Conservation (phyloP, 92 coral and sea anemone species). For the Hydrozoanthus gracilis region DNA sequence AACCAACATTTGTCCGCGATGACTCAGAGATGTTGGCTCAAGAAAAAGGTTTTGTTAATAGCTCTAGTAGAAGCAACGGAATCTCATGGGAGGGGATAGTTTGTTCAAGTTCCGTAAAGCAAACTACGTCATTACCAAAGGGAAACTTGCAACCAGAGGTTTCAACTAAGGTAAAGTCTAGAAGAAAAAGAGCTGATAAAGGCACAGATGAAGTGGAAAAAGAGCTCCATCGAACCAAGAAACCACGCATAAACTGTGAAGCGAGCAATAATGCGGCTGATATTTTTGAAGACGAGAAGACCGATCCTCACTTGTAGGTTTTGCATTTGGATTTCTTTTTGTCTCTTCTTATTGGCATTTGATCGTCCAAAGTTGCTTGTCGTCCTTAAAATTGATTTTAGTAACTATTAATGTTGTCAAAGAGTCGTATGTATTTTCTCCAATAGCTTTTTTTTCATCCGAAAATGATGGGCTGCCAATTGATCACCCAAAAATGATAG, state of each 20-base stretch:
- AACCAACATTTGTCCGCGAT: neutral
- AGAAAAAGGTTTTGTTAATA: neutral
- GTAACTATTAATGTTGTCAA: neutral
- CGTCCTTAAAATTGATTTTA: neutral
- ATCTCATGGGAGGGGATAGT: slow-evolving; percentile 7
- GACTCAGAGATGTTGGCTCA: neutral
- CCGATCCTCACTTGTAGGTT: neutral
- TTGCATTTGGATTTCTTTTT: neutral
- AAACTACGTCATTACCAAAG: neutral
- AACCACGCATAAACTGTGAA: neutral
- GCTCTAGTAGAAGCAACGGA: neutral
- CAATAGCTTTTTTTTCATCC: neutral
- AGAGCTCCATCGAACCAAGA: slow-evolving; percentile 1
- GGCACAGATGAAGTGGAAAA: neutral
- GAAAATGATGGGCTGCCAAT: neutral
- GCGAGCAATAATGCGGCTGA: slow-evolving; percentile 26
- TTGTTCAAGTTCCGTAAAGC: neutral
- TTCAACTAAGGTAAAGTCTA: neutral
- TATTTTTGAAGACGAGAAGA: slow-evolving; percentile 40
- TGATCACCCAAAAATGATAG: neutral
- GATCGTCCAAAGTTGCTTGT: neutral
- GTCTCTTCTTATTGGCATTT: neutral
- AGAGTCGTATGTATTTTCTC: neutral
- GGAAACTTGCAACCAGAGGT: too few relatives aligned
- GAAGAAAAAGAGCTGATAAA: slow-evolving; percentile 20